These are phyloP conservation scores for Tyto alba DNA, from an alignment of 2,113 vertebrate species.

Conservation along the genomic window DNA sequence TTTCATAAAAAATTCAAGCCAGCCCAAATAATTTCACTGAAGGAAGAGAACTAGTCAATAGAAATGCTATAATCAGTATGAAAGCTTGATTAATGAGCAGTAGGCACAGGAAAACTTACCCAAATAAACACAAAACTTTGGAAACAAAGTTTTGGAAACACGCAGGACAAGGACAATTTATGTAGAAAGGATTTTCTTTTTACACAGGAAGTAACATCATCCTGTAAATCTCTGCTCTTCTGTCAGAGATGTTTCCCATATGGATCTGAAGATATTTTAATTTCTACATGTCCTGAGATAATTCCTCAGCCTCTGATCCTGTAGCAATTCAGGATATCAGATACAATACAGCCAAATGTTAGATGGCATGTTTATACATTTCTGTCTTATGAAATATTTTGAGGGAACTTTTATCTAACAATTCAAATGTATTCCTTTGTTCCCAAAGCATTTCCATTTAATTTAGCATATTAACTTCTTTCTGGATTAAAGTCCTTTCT, in stretches of 20 bases:
- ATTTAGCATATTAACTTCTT: not conserved
- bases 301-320: slow-evolving; percentile 22
- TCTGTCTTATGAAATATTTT: not conserved
- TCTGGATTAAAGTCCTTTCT: not conserved
- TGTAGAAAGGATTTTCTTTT: not conserved
- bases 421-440: not conserved
- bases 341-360: not conserved
- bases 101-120: not conserved
- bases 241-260: slow-evolving; percentile 22
- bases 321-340: not conserved
- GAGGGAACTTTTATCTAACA: not conserved
- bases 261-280: not conserved
- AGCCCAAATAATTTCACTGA: not conserved
- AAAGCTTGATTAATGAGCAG: not conserved
- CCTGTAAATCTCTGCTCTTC: not conserved
- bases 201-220: not conserved
- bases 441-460: not conserved
- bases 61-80: not conserved
- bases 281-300: slow-evolving; percentile 12
- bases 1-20: not conserved
- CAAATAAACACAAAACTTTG: not conserved
- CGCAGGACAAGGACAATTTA: not conserved
- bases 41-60: not conserved
- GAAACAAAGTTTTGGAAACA: not conserved
- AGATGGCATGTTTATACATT: not conserved